Evolutionary conservation across 2,797 vertebrate genomes (phyloP).

Genomic region (Telmatherina bonti): DNA sequence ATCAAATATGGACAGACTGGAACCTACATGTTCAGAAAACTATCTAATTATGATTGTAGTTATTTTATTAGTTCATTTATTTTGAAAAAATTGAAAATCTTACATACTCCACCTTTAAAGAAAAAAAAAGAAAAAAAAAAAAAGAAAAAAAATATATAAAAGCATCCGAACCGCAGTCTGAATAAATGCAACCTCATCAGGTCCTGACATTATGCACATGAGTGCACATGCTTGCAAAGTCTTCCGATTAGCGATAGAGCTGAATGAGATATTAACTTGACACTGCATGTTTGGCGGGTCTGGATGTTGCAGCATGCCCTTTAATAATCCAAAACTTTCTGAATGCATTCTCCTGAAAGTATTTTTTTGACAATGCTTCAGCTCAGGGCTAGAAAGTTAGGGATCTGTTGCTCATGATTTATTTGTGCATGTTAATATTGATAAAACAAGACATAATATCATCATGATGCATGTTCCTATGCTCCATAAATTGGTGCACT

Average conservation of each 20-base stretch:
- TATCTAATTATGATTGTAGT: too few species aligned
- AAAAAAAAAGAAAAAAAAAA: too few species aligned
- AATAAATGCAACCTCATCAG: too few species aligned
- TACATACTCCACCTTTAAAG: too few species aligned
- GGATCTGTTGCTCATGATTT: background rate
- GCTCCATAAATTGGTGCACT: background rate
- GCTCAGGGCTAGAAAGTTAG: background rate
- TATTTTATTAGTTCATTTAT: too few species aligned
- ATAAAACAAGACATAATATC: background rate
- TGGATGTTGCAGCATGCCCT: background rate
- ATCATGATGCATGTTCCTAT: background rate
- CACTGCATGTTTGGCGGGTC: background rate
- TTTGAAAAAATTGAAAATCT: too few species aligned
- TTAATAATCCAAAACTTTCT: background rate
- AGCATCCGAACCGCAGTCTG: background rate
- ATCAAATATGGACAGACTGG: too few species aligned
- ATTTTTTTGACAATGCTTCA: background rate
- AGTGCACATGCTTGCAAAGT: background rate
- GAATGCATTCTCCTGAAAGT: background rate
- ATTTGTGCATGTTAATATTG: background rate
- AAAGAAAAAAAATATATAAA: too few species aligned
- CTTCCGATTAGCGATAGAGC: background rate
- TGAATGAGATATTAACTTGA: background rate
- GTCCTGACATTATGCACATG: background rate
- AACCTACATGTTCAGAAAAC: too few species aligned